phyloP scores from a whole-genome alignment of 2,888 invertebrate species.

The Harpalus rubripes region DNA sequence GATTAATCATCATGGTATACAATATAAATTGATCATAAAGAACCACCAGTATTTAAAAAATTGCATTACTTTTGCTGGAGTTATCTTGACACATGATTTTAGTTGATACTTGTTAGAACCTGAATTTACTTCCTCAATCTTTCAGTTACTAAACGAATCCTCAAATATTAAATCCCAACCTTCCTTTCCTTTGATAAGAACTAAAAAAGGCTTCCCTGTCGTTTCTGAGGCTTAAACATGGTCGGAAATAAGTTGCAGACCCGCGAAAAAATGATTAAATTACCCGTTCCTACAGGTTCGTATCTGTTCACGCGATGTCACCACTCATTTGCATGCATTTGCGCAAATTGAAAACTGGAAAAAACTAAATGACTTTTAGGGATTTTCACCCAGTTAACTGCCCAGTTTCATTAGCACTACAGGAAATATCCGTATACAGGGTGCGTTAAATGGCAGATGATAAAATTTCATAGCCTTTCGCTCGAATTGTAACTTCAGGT shows the following conservation, averaged over 20 bases:
- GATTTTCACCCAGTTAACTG: conserved; percentile 2
- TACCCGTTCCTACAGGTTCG: neutral
- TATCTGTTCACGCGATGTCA: conserved; percentile 19
- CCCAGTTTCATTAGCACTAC: conserved; percentile 18
- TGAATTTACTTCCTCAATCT: too few species aligned
- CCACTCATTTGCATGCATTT: conserved; percentile 39
- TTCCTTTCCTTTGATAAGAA: neutral
- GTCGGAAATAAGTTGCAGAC: neutral
- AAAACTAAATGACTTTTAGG: conserved; percentile 23
- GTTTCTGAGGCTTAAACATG: neutral
- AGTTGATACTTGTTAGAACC: too few species aligned
- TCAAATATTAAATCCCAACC: too few species aligned
- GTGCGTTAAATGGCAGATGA: neutral
- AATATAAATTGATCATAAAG: too few species aligned
- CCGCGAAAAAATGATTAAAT: neutral
- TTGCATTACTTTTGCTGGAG: too few species aligned
- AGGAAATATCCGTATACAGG: conserved; percentile 8
- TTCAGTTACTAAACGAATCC: too few species aligned
- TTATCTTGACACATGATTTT: too few species aligned
- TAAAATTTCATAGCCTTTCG: neutral
- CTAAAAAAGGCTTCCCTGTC: neutral
- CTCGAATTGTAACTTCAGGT: neutral
- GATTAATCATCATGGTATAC: too few species aligned
- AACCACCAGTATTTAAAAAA: too few species aligned
- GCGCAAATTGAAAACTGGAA: conserved; percentile 37